These are phyloP conservation scores for Avahi laniger DNA, from an alignment of 2,797 vertebrate species.

Conservation along the genomic window DNA sequence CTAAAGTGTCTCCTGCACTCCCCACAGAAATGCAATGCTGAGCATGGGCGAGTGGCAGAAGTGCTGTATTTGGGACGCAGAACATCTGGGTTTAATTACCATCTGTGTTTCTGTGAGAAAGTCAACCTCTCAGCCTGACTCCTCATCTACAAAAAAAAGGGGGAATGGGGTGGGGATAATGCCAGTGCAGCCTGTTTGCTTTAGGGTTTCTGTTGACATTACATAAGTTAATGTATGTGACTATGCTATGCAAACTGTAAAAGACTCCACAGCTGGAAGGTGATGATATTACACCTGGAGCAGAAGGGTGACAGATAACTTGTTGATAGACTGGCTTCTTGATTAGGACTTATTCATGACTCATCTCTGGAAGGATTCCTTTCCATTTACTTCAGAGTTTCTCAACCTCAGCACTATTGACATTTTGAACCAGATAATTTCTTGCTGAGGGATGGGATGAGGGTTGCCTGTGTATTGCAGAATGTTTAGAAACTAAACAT, in stretches of 20 bases:
- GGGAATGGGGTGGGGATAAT: neutral
- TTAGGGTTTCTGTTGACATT: neutral
- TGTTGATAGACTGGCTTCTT: slow-evolving; percentile 55
- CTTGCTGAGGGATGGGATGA: neutral
- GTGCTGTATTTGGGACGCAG: slow-evolving; percentile 26
- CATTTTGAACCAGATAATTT: slow-evolving; percentile 35
- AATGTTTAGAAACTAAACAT: slow-evolving; percentile 1
- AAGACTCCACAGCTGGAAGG: neutral
- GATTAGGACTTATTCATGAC: slow-evolving; percentile 20
- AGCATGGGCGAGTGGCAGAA: slow-evolving; percentile 31
- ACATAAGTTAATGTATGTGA: neutral
- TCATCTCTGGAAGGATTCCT: slow-evolving; percentile 47
- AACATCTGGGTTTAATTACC: slow-evolving; percentile 74
- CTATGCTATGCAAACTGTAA: neutral
- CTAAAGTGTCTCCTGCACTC: slow-evolving; percentile 38
- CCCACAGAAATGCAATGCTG: slow-evolving; percentile 12
- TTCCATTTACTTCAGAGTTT: slow-evolving; percentile 42
- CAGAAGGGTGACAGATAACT: neutral
- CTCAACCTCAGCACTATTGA: neutral
- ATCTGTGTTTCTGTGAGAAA: slow-evolving; percentile 65
- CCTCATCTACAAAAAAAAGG: neutral
- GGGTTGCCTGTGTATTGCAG: neutral
- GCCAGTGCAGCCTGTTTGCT: neutral
- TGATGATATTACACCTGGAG: neutral
- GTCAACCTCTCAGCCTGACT: slow-evolving; percentile 55